Base-by-base conservation (phyloP, 2,888 invertebrate genomes). In the Acanthosepion pharaonis region DNA sequence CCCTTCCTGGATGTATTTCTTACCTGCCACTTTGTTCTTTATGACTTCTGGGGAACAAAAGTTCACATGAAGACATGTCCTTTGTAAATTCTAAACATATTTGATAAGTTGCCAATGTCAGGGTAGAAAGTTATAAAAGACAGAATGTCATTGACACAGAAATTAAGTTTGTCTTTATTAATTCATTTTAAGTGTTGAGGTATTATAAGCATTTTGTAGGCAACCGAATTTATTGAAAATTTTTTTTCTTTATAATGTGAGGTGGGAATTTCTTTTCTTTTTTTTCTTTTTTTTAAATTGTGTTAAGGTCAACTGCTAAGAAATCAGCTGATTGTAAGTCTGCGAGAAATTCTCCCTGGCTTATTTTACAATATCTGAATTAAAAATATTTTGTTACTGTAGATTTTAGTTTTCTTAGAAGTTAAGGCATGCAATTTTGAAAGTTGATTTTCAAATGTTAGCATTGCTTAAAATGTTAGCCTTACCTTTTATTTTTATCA, bases 41-140 rank as follows among this genome's bases (percentile, higher is more conserved):
- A 78, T 33, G n/a, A 78, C 78, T 78, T 33, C 33, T 33, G n/a
- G n/a, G n/a, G 78, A n/a, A 5, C 78, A 78, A n/a, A 78, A 78
- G 78, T 78, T 78, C 78, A 78, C 33, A 33, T 78, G n/a, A 78
- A 78, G 78, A 78, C 78, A 78, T 78, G 78, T n/a, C 78, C 78
- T 78, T 78, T n/a, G 78, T 78, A 33, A 78, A 78, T 78, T 78
- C 78, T 78, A 33, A 9, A 33, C 78, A 78, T 78, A n/a, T 78
- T 78, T 78, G 78, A 78, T 78, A 33, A n/a, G 11, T 78, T 78
- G 78, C 78, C 78, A 78, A 78, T 18, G 9, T 1, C 11, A 33
- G n/a, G n/a, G 20, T 59, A 59, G n/a, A 78, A n/a, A n/a, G 78
- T 78, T n/a, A 5, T 11, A 15, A 78, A n/a, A 78, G 78, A 33